phyloP scores from a whole-genome alignment of 1,140 invertebrate species.

The Thereuonema tuberculata region DNA sequence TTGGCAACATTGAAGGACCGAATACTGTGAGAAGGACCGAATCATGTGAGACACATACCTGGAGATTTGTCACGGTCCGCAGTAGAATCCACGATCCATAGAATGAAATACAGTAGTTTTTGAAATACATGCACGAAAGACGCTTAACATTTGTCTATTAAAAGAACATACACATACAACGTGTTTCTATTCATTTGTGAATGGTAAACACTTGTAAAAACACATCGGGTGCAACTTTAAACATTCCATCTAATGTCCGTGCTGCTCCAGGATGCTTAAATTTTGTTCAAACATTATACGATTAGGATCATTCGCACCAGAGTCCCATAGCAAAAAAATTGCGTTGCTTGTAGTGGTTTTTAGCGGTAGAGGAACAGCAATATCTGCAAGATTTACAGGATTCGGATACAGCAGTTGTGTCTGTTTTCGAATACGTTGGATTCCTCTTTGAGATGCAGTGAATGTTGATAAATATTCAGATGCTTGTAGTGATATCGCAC shows the following conservation, averaged over 20 bases:
- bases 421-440: too few relatives aligned
- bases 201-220: not conserved
- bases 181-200: not conserved
- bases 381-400: too few relatives aligned
- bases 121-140: too few relatives aligned
- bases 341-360: not conserved
- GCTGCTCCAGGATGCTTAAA: not conserved
- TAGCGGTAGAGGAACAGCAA: not conserved
- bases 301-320: not conserved
- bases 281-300: not conserved
- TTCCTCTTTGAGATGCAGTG: not conserved
- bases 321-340: not conserved
- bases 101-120: too few relatives aligned
- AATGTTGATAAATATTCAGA: not conserved
- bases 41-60: too few relatives aligned
- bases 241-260: not conserved
- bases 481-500: not conserved
- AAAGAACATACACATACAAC: too few relatives aligned
- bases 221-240: not conserved
- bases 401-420: not conserved
- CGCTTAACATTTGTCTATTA: too few relatives aligned
- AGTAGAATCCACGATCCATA: too few relatives aligned
- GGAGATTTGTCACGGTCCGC: too few relatives aligned
- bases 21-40: too few relatives aligned
- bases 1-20: too few relatives aligned